phyloP scores from a whole-genome alignment of 2,113 vertebrate genomes.

The Upupa epops region DNA sequence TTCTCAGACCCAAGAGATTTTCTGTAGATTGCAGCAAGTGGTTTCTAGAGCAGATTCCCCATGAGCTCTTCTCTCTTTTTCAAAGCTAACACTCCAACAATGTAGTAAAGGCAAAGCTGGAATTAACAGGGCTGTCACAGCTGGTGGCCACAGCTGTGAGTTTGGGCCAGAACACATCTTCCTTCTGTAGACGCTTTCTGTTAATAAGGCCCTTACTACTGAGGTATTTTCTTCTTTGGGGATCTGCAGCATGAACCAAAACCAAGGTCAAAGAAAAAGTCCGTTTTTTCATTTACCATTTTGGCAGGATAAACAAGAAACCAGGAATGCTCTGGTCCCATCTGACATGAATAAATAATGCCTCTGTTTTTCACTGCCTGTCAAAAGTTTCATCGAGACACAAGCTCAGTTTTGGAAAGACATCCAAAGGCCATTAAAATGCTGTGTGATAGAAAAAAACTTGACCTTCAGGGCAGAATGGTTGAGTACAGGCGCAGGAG shows the following conservation, averaged over 20 bases:
- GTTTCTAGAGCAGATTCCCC: neutral
- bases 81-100: neutral
- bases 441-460: neutral
- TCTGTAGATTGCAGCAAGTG: neutral
- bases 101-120: neutral
- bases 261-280: conserved; percentile 4
- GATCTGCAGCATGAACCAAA: neutral
- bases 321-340: neutral
- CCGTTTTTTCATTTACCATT: conserved; percentile 7
- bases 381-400: conserved; percentile 37
- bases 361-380: neutral
- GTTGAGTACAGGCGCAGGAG: neutral
- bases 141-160: conserved; percentile 41
- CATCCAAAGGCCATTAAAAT: conserved; percentile 17
- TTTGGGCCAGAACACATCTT: conserved; percentile 22
- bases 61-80: neutral
- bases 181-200: conserved; percentile 26
- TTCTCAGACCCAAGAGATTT: neutral
- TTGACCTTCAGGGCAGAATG: neutral
- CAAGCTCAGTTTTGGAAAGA: neutral
- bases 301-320: conserved; percentile 47
- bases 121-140: conserved; percentile 14
- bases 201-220: neutral
- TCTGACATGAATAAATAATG: conserved; percentile 42
- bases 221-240: conserved; percentile 13